Evolutionary conservation across 2,113 vertebrate species (phyloP), one percentile per base, ranked within the genome.

Genomic region (Talpa occidentalis): DNA sequence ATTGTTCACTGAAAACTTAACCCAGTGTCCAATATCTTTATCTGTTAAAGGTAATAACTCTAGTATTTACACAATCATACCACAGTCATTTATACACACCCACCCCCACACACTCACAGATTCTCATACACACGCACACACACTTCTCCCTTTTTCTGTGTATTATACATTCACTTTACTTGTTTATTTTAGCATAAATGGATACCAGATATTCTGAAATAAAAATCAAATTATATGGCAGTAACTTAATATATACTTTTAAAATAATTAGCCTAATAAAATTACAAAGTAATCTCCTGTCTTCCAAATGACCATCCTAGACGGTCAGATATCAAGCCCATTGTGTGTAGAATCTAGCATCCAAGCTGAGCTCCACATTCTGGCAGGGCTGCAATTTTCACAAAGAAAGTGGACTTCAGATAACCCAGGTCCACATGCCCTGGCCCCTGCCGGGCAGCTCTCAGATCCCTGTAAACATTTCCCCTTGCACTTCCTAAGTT

Each of bases 401-500:
- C 54, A 47, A 35, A 84, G 24, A 28, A 76, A 22, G 54, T 56
- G 1, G 4, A 2, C 35, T 73, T 26, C 24, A 64, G 54, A 60
- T 3, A 52, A 35, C 10, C 16, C 56, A 32, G 37, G 52, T 59
- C 66, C 30, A 28, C 26, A 0, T 47, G 32, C 10, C 26, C 49
- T 49, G 76, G 90, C 4, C 4, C 44, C n/a, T 64, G 59, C 77
- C 42, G 0, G 28, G 85, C 30, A 88, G 52, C n/a, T 42, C 73
- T 69, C 84, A 84, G 77, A 59, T 83, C 74, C 78, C 67, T 73
- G 78, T 95, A 95, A 96, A 94, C 88, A 90, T 72, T 90, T 92
- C 88, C 80, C 62, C 37, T 85, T 47, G 85, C 0, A 88, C 88
- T 97, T 97, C 95, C 96, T 95, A 91, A 66, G 35, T 62, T 92